A percentile compares a stretch with the other conserved stretches of the same genome.
Evolutionary conservation across 1,140 invertebrate genomes (phyloP).

Genomic region (Diorhabda sublineata): DNA sequence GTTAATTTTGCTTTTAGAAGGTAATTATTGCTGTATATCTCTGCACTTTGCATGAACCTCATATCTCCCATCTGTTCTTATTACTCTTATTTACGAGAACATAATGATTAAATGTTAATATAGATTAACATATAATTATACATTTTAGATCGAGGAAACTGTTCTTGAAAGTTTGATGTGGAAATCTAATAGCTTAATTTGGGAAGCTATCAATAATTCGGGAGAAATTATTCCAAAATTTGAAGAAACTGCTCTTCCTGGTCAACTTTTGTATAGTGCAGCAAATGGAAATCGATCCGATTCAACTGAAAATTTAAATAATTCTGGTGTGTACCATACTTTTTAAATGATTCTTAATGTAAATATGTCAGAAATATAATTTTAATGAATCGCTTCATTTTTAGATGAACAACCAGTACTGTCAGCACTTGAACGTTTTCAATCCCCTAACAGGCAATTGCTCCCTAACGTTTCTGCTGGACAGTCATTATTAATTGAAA

Average conservation of each 20-base stretch:
- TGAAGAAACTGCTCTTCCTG: constrained; percentile 51
- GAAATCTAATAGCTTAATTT: constrained; percentile 82
- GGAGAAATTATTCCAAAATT: constrained; percentile 59
- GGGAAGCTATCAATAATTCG: constrained; percentile 66
- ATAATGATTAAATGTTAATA: no score
- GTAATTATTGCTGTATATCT: no score
- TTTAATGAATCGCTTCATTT: constrained; percentile 6
- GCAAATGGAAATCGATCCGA: background rate
- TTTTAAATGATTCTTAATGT: no score
- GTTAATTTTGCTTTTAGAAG: no score
- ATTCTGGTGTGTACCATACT: no score
- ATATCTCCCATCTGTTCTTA: no score
- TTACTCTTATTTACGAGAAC: no score
- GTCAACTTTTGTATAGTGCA: constrained; percentile 27
- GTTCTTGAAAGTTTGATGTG: constrained; percentile 93
- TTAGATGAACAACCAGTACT: constrained; percentile 50
- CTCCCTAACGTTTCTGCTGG: constrained; percentile 46
- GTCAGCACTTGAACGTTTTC: constrained; percentile 56
- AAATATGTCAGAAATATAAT: no score
- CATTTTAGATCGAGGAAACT: constrained; percentile 68
- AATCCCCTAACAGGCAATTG: constrained; percentile 49
- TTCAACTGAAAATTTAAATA: constrained; percentile 8
- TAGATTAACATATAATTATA: no score
- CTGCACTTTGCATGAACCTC: no score
- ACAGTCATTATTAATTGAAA: constrained; percentile 49